Evolutionary conservation across 2,888 invertebrate genomes (phyloP).

Genomic region (Trichopria drosophilae): DNA sequence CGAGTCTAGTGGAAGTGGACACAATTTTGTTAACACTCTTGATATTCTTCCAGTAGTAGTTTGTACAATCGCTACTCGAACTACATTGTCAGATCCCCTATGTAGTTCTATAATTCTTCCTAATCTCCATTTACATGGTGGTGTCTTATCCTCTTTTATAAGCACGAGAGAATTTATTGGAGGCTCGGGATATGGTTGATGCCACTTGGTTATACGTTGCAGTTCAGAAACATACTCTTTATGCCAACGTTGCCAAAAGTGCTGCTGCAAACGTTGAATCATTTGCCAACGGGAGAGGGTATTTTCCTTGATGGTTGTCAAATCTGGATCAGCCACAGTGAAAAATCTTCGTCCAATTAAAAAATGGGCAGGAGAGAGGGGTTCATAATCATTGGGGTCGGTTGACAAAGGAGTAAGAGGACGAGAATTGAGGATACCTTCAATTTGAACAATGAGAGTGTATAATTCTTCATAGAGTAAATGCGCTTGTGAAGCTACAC

Average conservation of each 20-base stretch:
- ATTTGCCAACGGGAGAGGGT: conserved; percentile 38
- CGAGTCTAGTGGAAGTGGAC: conserved; percentile 14
- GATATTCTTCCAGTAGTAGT: conserved; percentile 10
- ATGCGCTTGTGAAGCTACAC: conserved; percentile 29
- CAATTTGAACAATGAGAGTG: conserved; percentile 40
- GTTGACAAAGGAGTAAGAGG: conserved; percentile 39
- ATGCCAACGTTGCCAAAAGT: conserved; percentile 37
- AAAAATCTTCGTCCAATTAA: conserved; percentile 38
- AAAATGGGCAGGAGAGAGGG: conserved; percentile 47
- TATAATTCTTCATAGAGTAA: conserved; percentile 43
- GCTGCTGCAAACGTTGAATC: conserved; percentile 33
- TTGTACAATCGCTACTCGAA: conserved; percentile 15
- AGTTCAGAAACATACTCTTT: conserved; percentile 35
- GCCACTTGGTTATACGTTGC: conserved; percentile 39
- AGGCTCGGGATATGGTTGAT: not conserved
- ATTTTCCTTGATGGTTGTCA: conserved; percentile 30
- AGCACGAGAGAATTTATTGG: conserved; percentile 16
- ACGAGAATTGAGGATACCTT: conserved; percentile 42
- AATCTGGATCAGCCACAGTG: conserved; percentile 31
- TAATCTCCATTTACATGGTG: conserved; percentile 24
- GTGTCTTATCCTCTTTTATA: conserved; percentile 17
- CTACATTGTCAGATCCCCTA: conserved; percentile 13
- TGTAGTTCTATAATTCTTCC: conserved; percentile 21
- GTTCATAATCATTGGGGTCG: conserved; percentile 33
- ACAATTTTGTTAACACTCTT: conserved; percentile 15